Percentiles rank a stretch among this genome's conserved stretches.
Conservation (phyloP, 1,140 invertebrate species). For the Drosophila burlai region DNA sequence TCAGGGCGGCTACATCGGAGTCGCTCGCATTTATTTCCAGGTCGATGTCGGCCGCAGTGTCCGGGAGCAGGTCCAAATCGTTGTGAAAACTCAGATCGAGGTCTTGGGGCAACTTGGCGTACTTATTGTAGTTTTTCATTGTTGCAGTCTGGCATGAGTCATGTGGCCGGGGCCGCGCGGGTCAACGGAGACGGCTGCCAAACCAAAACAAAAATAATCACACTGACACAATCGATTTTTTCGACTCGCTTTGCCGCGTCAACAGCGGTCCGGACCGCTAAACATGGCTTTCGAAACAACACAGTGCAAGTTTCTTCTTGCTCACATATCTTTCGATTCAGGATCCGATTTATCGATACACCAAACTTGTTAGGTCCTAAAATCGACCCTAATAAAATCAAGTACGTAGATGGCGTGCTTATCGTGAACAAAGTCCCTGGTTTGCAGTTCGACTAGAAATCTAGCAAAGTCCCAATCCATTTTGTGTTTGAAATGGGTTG, state of each 20-base stretch:
- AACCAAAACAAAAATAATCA: slow-evolving; percentile 79
- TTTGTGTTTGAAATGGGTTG: not conserved
- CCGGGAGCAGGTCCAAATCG: slow-evolving; percentile 76
- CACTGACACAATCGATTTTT: slow-evolving; percentile 78
- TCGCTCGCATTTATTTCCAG: slow-evolving; percentile 42
- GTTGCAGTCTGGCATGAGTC: slow-evolving; percentile 55
- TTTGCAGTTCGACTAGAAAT: not conserved
- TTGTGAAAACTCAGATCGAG: slow-evolving; percentile 83
- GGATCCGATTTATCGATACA: not conserved
- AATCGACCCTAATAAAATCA: not conserved
- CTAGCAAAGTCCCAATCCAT: not conserved
- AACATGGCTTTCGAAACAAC: slow-evolving; percentile 44
- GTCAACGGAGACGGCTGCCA: slow-evolving; percentile 19
- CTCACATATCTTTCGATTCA: slow-evolving; percentile 3
- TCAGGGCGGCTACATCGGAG: slow-evolving; percentile 52
- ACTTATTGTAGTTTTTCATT: slow-evolving; percentile 84
- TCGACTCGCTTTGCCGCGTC: slow-evolving; percentile 47
- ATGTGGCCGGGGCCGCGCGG: slow-evolving; percentile 40
- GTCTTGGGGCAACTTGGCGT: slow-evolving; percentile 83
- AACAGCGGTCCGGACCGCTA: slow-evolving; percentile 24
- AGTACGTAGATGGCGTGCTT: not conserved
- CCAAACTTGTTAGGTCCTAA: not conserved
- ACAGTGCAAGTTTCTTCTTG: slow-evolving; percentile 5
- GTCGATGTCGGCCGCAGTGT: slow-evolving; percentile 73
- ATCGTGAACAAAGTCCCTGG: not conserved